Conservation (phyloP, 2,888 invertebrate species). For the Anarsia innoxiella region DNA sequence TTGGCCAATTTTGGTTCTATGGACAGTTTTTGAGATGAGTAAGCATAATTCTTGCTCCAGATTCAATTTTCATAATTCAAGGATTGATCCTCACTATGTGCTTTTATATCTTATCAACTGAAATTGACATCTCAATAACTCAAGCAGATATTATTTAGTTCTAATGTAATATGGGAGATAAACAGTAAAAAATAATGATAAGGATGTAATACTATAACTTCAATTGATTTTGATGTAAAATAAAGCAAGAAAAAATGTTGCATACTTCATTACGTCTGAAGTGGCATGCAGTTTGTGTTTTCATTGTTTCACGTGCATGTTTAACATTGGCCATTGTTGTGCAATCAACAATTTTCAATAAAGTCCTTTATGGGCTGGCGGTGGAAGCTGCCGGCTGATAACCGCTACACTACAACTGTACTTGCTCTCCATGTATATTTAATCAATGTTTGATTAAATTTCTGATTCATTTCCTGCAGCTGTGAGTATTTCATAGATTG, state of each 20-base stretch:
- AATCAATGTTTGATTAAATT: slow-evolving; percentile 55
- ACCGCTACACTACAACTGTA: slow-evolving; percentile 33
- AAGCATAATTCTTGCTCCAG: too few relatives aligned
- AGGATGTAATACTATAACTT: too few relatives aligned
- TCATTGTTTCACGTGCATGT: slow-evolving; percentile 54
- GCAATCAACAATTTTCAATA: slow-evolving; percentile 70
- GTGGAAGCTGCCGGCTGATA: slow-evolving; percentile 48
- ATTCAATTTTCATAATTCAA: too few relatives aligned
- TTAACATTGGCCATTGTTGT: slow-evolving; percentile 61
- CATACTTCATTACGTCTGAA: slow-evolving; percentile 26
- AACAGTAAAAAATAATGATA: too few relatives aligned
- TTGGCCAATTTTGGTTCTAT: too few relatives aligned
- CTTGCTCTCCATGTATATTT: slow-evolving; percentile 36
- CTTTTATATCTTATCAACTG: too few relatives aligned
- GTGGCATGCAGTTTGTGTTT: slow-evolving; percentile 38
- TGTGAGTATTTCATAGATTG: slow-evolving; percentile 9
- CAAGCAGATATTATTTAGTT: too few relatives aligned
- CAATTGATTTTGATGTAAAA: too few relatives aligned
- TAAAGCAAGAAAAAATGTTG: slow-evolving; percentile 22
- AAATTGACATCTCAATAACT: too few relatives aligned
- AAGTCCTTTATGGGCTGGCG: slow-evolving; percentile 57
- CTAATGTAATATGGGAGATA: not conserved
- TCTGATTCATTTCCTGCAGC: slow-evolving; percentile 42
- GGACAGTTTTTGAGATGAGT: too few relatives aligned
- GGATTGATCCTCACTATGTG: too few relatives aligned